These are phyloP conservation scores for Mus minutoides DNA, from an alignment of 2,797 vertebrate species.

Conservation along the genomic window DNA sequence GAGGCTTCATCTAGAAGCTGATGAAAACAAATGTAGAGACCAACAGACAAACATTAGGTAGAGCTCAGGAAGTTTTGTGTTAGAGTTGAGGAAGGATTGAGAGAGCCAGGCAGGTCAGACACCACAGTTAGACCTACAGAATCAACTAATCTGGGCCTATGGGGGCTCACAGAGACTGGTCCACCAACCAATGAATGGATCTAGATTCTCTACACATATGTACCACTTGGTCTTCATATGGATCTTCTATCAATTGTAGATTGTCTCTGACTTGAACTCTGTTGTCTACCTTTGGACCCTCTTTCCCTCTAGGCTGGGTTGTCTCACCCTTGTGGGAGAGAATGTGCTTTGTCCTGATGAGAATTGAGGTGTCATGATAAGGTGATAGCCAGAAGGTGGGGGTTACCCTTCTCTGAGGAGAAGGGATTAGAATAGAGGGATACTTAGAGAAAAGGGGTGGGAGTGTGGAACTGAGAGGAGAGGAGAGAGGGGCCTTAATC, in stretches of 20 bases:
- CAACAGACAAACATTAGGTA: not conserved
- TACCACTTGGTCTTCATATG: not conserved
- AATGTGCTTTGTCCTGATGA: not conserved
- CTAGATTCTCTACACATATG: not conserved
- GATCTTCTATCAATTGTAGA: not conserved
- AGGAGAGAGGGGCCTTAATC: not conserved
- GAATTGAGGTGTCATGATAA: not conserved
- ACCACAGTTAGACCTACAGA: not conserved
- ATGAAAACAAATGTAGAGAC: not conserved
- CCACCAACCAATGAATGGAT: not conserved
- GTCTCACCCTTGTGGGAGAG: not conserved
- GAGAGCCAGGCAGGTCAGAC: not conserved
- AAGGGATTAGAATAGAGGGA: not conserved
- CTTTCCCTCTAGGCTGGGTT: not conserved
- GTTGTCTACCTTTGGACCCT: not conserved
- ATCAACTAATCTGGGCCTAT: not conserved
- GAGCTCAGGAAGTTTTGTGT: not conserved
- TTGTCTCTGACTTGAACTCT: not conserved
- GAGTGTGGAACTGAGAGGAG: not conserved
- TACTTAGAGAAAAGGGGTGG: not conserved
- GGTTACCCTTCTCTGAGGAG: not conserved
- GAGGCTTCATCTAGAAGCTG: not conserved
- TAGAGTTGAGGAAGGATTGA: not conserved
- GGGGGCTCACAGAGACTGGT: not conserved
- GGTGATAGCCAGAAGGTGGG: not conserved